phyloP scores from a whole-genome alignment of 1,140 invertebrate genomes.

The Neodiprion fabricii region DNA sequence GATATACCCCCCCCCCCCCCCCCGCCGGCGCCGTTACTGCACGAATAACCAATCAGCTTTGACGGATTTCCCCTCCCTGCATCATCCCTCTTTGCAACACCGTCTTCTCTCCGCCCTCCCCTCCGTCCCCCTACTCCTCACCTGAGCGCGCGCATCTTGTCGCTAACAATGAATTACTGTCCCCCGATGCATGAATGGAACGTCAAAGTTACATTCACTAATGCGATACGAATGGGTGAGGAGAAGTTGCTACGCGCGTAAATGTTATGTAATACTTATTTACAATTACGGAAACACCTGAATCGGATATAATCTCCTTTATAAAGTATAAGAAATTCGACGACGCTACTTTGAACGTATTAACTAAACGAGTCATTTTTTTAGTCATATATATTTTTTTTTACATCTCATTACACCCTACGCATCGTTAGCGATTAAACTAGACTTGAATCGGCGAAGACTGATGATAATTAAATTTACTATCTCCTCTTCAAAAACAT shows the following conservation, averaged over 20 bases:
- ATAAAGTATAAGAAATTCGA: no score
- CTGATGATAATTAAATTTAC: no score
- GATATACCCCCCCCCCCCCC: constrained; percentile 5
- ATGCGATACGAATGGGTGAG: neutral
- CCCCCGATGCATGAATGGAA: constrained; percentile 2
- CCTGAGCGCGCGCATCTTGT: neutral
- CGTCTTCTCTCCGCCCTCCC: constrained; percentile 7
- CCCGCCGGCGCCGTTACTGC: constrained; percentile 36
- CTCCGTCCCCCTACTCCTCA: constrained; percentile 34
- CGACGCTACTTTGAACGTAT: no score
- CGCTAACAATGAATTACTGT: neutral
- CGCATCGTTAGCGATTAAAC: no score
- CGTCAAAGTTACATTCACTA: constrained; percentile 1
- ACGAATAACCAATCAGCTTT: constrained; percentile 37
- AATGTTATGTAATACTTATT: constrained; percentile 14
- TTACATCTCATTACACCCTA: no score
- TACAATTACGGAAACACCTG: neutral
- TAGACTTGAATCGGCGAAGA: no score
- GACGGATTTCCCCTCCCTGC: constrained; percentile 22
- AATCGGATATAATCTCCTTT: no score
- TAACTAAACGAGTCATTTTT: no score
- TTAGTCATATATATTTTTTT: no score
- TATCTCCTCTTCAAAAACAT: no score
- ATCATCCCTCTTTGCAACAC: constrained; percentile 12
- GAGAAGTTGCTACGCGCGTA: neutral